A percentile compares a stretch with the other conserved stretches of the same genome.
Evolutionary conservation across 2,113 vertebrate species (phyloP).

Genomic region (Corythornis madagascariensis): DNA sequence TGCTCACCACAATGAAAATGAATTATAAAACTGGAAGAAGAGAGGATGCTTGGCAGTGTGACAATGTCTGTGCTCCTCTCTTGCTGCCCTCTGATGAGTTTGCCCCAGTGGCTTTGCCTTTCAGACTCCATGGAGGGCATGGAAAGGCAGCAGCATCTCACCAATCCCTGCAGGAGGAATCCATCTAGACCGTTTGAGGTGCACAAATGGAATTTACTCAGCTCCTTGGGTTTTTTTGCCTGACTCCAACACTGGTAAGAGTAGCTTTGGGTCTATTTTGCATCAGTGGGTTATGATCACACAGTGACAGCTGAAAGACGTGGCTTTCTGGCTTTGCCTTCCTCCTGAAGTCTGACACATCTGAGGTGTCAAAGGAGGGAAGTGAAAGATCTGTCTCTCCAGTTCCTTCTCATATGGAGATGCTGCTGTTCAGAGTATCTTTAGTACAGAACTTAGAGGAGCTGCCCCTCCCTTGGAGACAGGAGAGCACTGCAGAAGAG

Average conservation of each 20-base stretch:
- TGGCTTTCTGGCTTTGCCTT: constrained; percentile 1
- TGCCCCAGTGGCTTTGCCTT: not conserved
- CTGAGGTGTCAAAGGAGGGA: not conserved
- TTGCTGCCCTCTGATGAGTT: not conserved
- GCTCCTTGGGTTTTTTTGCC: not conserved
- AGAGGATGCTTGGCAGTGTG: not conserved
- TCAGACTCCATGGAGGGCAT: not conserved
- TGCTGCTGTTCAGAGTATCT: not conserved
- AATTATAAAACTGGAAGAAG: not conserved
- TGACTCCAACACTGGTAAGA: not conserved
- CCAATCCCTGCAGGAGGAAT: not conserved
- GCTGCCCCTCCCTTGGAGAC: not conserved
- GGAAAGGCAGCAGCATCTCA: not conserved
- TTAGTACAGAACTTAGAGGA: not conserved
- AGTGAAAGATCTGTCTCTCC: not conserved
- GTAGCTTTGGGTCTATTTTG: not conserved
- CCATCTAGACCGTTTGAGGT: not conserved
- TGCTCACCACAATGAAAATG: not conserved
- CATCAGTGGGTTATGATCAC: not conserved
- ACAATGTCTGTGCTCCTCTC: not conserved
- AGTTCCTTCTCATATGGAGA: not conserved
- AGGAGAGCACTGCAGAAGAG: not conserved
- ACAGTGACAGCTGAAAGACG: not conserved
- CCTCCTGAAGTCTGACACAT: constrained; percentile 38
- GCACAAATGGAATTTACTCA: not conserved